phyloP scores from a whole-genome alignment of 2,113 vertebrate species.

The Poecilia latipinna region DNA sequence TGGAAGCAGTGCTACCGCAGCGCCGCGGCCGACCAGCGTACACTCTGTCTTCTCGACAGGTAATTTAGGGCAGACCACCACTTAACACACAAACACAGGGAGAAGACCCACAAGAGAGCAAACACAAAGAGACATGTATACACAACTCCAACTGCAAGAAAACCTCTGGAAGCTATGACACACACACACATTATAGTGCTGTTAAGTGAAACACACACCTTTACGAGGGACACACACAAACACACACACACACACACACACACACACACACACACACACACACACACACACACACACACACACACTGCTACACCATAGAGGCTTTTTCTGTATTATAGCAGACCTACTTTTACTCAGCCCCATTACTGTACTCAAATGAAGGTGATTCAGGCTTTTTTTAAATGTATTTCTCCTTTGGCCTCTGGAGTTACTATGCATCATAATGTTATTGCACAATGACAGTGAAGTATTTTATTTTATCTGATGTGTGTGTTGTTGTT shows the following conservation, averaged over 20 bases:
- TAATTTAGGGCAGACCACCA: constrained; percentile 47
- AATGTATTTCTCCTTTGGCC: too few relatives aligned
- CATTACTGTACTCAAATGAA: constrained; percentile 41
- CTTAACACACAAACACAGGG: background rate
- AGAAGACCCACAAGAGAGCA: background rate
- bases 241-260: constrained; percentile 2
- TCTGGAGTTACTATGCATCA: too few relatives aligned
- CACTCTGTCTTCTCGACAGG: constrained; percentile 67
- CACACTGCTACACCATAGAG: constrained; percentile 25
- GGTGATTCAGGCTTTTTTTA: background rate
- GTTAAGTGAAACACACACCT: constrained; percentile 5
- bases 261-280: background rate
- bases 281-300: constrained; percentile 15
- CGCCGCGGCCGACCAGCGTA: constrained; percentile 30
- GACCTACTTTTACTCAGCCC: constrained; percentile 56
- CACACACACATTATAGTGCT: background rate
- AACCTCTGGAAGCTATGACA: background rate
- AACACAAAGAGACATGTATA: background rate
- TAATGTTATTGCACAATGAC: too few relatives aligned
- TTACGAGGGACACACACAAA: background rate
- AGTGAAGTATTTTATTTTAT: too few relatives aligned
- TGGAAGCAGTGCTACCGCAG: constrained; percentile 41
- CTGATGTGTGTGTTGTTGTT: constrained; percentile 23
- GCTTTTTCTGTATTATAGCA: constrained; percentile 51
- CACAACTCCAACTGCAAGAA: background rate